Conservation (phyloP, 2,797 vertebrate genomes). For the Lepilemur septentrionalis region DNA sequence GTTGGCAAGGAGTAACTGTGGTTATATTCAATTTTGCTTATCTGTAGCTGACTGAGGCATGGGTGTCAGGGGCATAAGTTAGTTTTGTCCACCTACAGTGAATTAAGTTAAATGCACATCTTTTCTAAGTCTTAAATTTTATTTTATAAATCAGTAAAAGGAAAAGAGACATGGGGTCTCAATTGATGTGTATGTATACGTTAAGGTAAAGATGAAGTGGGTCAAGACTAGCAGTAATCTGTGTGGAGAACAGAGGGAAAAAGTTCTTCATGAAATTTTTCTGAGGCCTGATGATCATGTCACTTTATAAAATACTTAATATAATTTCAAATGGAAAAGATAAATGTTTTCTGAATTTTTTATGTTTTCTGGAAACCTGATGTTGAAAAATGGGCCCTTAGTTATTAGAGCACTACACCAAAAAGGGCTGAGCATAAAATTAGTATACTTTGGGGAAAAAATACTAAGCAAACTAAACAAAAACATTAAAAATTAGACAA, state of each 20-base stretch:
- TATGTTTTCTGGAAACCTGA: not conserved
- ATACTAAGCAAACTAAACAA: not conserved
- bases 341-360: not conserved
- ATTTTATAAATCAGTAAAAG: not conserved
- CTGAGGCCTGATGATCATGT: not conserved
- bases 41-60: not conserved
- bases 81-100: not conserved
- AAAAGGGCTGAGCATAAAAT: not conserved
- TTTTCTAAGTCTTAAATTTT: conserved; percentile 5
- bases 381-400: not conserved
- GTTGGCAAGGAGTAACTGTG: not conserved
- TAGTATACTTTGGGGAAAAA: not conserved
- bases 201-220: not conserved
- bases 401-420: not conserved
- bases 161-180: not conserved
- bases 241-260: not conserved
- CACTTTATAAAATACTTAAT: conserved; percentile 15
- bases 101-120: not conserved
- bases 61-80: not conserved
- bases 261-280: not conserved
- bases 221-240: not conserved
- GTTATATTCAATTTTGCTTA: not conserved
- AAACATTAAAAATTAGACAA: not conserved
- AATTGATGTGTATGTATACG: not conserved
- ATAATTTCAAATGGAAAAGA: conserved; percentile 4